These are phyloP conservation scores for Muscicapa comitata DNA, from an alignment of 2,797 vertebrate genomes.

Conservation along the genomic window DNA sequence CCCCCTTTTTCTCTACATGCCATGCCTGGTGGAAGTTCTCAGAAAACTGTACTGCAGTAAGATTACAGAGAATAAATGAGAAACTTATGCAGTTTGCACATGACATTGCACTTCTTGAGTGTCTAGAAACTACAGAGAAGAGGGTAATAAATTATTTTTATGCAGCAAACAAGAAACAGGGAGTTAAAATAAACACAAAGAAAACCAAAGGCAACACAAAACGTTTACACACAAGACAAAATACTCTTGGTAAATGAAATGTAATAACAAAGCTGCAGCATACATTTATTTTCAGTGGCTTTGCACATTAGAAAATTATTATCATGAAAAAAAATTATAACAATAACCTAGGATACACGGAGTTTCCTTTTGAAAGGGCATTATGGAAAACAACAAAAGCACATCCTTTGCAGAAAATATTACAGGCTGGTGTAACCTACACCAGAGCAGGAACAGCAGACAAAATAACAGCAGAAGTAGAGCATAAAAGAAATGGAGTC, in stretches of 20 bases:
- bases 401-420: background rate
- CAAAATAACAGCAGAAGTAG: background rate
- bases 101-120: conserved; percentile 1
- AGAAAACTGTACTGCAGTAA: background rate
- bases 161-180: background rate
- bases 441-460: background rate
- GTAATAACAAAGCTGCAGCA: conserved; percentile 22
- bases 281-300: background rate
- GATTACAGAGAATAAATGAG: background rate
- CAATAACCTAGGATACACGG: background rate
- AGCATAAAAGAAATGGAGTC: background rate
- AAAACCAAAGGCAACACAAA: conserved; percentile 22
- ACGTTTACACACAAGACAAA: background rate
- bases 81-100: background rate
- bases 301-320: background rate
- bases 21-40: background rate
- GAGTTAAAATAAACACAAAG: conserved; percentile 15
- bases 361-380: background rate
- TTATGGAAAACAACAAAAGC: background rate
- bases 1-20: background rate
- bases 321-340: background rate
- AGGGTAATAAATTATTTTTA: conserved; percentile 34
- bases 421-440: background rate
- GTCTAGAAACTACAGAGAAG: background rate
- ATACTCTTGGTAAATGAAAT: background rate